These are phyloP conservation scores for Andrena fulva DNA, from an alignment of 2,888 invertebrate species.

Conservation along the genomic window DNA sequence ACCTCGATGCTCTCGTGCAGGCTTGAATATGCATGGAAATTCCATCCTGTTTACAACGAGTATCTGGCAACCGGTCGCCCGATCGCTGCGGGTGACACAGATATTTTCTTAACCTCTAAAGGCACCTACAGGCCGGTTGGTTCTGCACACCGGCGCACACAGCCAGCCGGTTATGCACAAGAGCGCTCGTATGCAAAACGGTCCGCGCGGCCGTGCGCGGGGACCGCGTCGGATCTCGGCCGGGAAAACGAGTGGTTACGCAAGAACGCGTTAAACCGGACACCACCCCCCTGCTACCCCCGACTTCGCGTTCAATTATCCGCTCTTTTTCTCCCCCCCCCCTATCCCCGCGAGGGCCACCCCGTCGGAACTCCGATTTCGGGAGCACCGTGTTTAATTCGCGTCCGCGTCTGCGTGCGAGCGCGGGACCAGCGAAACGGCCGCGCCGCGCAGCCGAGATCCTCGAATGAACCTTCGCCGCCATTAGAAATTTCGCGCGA, in stretches of 20 bases:
- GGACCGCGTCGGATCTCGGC: slow-evolving; percentile 12
- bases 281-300: slow-evolving; percentile 17
- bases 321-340: no score
- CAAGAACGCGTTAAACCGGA: slow-evolving; percentile 39
- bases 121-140: slow-evolving; percentile 54
- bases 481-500: slow-evolving; percentile 30
- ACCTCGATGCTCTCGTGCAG: slow-evolving; percentile 67
- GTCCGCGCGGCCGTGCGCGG: not conserved
- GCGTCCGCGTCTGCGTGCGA: not conserved
- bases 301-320: not conserved
- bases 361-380: not conserved
- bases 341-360: no score
- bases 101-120: slow-evolving; percentile 76
- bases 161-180: slow-evolving; percentile 35
- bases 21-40: slow-evolving; percentile 81
- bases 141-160: slow-evolving; percentile 12
- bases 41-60: slow-evolving; percentile 80
- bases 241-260: slow-evolving; percentile 40
- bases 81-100: slow-evolving; percentile 74
- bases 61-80: slow-evolving; percentile 71
- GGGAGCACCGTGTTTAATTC: not conserved
- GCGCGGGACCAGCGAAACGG: not conserved
- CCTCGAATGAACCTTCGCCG: slow-evolving; percentile 34
- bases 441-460: slow-evolving; percentile 16
- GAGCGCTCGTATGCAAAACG: slow-evolving; percentile 23